phyloP scores from a whole-genome alignment of 1,140 invertebrate genomes.

The Araneus ventricosus region DNA sequence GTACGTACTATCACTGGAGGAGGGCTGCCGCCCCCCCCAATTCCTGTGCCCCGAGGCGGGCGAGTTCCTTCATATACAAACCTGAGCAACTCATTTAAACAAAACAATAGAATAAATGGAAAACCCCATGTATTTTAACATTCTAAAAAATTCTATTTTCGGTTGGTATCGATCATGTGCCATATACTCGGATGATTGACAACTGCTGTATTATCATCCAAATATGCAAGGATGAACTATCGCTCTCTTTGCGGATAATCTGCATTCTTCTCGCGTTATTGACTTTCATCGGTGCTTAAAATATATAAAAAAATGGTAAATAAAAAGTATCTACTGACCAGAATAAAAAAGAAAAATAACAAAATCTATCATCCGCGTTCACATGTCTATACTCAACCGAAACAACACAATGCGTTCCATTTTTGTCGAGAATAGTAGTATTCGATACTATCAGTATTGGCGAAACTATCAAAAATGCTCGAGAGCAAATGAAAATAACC shows the following conservation, averaged over 20 bases:
- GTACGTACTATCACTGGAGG: no score
- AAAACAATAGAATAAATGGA: no score
- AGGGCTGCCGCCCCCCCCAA: no score
- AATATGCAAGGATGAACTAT: neutral
- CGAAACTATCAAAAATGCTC: conserved; percentile 17
- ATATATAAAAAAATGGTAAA: conserved; percentile 16
- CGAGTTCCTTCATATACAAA: no score
- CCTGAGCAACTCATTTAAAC: no score
- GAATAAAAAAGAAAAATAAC: neutral
- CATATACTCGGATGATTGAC: neutral
- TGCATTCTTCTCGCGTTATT: conserved; percentile 15
- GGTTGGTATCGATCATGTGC: neutral
- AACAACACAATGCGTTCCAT: conserved; percentile 21
- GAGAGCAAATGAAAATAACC: conserved; percentile 23
- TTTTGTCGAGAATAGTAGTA: conserved; percentile 13
- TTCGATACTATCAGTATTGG: conserved; percentile 30
- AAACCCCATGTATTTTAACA: no score
- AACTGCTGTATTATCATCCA: neutral
- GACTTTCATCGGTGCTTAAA: conserved; percentile 9
- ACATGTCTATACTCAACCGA: conserved; percentile 28
- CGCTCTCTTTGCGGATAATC: neutral
- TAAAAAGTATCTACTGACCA: conserved; percentile 9
- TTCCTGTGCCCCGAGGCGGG: no score
- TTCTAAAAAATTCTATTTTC: neutral
- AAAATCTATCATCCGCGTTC: conserved; percentile 4